A percentile compares a stretch with the other conserved stretches of the same genome.
Evolutionary conservation across 2,797 vertebrate species (phyloP).

Genomic region (Scolopax bukidnonensis): DNA sequence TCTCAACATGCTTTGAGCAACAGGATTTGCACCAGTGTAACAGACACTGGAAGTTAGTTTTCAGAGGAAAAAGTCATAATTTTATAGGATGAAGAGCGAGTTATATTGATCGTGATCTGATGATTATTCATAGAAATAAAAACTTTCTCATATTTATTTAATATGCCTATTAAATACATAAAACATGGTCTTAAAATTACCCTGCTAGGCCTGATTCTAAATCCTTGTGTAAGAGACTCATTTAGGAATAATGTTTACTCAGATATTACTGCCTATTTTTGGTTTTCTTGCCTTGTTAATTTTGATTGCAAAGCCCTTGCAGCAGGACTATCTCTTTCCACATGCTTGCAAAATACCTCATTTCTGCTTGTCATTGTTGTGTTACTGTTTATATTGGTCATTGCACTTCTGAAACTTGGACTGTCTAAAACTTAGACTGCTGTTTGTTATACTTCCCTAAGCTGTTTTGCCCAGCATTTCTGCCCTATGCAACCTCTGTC

Average conservation of each 20-base stretch:
- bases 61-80: not conserved
- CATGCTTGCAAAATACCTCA: not conserved
- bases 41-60: not conserved
- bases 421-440: not conserved
- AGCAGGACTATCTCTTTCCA: not conserved
- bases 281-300: conserved; percentile 20
- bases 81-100: not conserved
- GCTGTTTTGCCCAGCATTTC: not conserved
- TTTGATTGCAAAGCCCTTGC: conserved; percentile 17
- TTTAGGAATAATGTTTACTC: not conserved
- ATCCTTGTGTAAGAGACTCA: not conserved
- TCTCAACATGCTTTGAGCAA: not conserved
- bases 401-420: not conserved
- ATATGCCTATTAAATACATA: not conserved
- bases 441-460: not conserved
- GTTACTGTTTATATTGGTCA: not conserved
- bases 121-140: not conserved
- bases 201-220: not conserved
- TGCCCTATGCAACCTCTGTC: not conserved
- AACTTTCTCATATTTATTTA: not conserved
- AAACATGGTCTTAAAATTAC: not conserved
- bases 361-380: not conserved
- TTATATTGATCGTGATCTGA: not conserved
- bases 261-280: not conserved
- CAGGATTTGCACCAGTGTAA: not conserved